Evolutionary conservation across 2,113 vertebrate species (phyloP).

Genomic region (Lasiurus borealis): DNA sequence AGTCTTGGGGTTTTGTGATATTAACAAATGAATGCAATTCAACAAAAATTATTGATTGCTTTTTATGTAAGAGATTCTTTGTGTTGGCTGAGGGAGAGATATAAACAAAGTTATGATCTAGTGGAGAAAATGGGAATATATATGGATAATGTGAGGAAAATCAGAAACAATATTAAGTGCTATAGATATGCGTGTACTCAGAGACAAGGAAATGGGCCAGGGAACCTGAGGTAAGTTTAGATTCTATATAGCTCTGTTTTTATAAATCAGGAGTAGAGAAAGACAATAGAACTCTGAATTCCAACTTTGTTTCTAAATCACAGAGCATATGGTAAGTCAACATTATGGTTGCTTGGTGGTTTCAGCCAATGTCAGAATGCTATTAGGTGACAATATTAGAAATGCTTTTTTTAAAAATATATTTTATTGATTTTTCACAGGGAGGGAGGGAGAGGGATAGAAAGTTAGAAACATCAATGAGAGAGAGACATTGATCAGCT

Average conservation of each 20-base stretch:
- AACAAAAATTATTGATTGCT: constrained; percentile 5
- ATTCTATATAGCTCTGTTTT: background rate
- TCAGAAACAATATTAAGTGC: background rate
- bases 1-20: background rate
- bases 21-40: constrained; percentile 49
- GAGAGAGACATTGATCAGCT: too few species aligned
- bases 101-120: background rate
- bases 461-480: too few species aligned
- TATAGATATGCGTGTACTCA: background rate
- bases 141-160: background rate
- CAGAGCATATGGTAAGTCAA: background rate
- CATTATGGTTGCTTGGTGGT: background rate
- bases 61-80: background rate
- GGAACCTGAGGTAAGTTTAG: background rate
- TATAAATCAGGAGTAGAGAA: background rate
- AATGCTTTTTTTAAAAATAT: too few species aligned
- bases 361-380: background rate
- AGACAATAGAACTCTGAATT: background rate
- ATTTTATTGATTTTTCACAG: too few species aligned
- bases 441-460: too few species aligned
- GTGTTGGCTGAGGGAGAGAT: background rate
- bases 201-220: background rate
- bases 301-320: background rate
- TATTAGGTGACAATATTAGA: background rate
- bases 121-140: background rate